Conservation (phyloP, 2,888 invertebrate genomes). For the Brachynemurus nebulosus region DNA sequence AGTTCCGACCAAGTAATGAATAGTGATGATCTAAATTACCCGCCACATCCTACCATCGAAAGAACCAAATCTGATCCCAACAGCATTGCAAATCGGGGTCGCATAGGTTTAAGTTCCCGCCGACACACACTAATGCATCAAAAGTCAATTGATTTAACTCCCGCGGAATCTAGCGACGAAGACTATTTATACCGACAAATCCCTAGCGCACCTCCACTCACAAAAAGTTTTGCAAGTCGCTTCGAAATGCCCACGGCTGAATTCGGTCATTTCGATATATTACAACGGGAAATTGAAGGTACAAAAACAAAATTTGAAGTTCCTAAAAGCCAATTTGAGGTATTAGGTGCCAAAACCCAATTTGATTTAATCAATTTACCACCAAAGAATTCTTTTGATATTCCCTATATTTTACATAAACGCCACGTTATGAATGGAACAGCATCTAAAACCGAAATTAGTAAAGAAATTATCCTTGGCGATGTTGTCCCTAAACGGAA, state of each 20-base stretch:
- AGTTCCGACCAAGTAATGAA: neutral
- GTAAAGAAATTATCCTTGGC: conserved; percentile 11
- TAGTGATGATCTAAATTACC: neutral
- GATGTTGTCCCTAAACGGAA: conserved; percentile 11
- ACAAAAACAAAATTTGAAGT: conserved; percentile 53
- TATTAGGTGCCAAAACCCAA: conserved; percentile 35
- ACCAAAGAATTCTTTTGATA: conserved; percentile 50
- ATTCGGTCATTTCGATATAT: conserved; percentile 49
- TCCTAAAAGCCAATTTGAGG: conserved; percentile 58
- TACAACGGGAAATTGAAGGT: conserved; percentile 35
- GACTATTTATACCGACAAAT: conserved; percentile 66
- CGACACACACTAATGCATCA: conserved; percentile 72
- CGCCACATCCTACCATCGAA: conserved; percentile 54
- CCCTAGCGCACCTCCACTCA: conserved; percentile 53
- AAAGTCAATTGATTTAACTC: conserved; percentile 71
- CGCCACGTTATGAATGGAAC: conserved; percentile 78
- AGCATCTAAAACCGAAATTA: conserved; percentile 36
- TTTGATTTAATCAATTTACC: conserved; percentile 32
- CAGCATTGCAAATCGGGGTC: conserved; percentile 55
- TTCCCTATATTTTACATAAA: conserved; percentile 74
- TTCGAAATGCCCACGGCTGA: conserved; percentile 33
- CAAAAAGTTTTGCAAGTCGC: conserved; percentile 37
- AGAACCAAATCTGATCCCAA: conserved; percentile 80
- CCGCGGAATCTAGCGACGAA: conserved; percentile 74
- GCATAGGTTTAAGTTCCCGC: conserved; percentile 58